phyloP scores from a whole-genome alignment of 2,113 vertebrate genomes.

The Rhea pennata region DNA sequence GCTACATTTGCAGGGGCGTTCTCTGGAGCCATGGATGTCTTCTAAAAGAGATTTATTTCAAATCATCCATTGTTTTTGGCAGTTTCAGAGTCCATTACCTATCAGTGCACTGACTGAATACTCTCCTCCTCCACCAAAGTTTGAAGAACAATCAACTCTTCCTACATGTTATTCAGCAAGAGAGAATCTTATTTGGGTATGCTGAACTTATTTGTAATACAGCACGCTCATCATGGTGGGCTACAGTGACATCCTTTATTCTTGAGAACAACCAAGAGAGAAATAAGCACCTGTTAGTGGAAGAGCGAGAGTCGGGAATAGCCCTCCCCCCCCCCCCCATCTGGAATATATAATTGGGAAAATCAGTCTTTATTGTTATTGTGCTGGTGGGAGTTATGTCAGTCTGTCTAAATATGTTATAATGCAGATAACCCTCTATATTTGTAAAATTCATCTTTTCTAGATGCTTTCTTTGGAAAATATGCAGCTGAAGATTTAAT shows the following conservation, averaged over 20 bases:
- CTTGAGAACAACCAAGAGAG: not conserved
- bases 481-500: constrained; percentile 40
- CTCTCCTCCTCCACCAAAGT: constrained; percentile 25
- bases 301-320: constrained; percentile 27
- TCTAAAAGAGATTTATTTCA: constrained; percentile 56
- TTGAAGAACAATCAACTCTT: not conserved
- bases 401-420: constrained; percentile 53
- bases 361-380: constrained; percentile 16
- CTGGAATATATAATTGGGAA: constrained; percentile 10
- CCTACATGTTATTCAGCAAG: not conserved
- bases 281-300: not conserved
- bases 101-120: not conserved
- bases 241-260: not conserved
- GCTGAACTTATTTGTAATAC: not conserved
- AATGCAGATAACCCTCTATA: constrained; percentile 29
- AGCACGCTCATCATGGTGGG: not conserved
- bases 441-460: constrained; percentile 24
- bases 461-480: constrained; percentile 19
- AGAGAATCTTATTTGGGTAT: not conserved
- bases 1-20: not conserved
- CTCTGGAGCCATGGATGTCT: constrained; percentile 21
- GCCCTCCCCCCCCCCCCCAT: not conserved
- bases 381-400: constrained; percentile 32
- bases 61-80: constrained; percentile 40
- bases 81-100: constrained; percentile 48